Percentiles rank a stretch among this genome's conserved stretches.
phyloP scores from a whole-genome alignment of 2,113 vertebrate species.

The Pteropus alecto region DNA sequence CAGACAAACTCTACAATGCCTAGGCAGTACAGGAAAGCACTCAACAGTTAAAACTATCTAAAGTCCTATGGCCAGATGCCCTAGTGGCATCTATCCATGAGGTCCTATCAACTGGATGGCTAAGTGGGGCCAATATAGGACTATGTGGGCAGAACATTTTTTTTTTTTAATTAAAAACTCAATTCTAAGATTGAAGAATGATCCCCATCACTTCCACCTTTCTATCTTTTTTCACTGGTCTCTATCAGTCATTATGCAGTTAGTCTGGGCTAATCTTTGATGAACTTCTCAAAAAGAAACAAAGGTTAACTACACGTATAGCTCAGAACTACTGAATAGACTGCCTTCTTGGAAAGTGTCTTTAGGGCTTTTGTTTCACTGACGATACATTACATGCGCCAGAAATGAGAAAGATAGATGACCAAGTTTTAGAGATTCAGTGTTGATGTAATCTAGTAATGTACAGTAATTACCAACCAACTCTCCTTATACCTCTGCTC shows the following conservation, averaged over 20 bases:
- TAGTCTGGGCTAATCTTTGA: neutral
- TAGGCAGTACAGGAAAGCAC: neutral
- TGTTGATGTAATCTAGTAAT: neutral
- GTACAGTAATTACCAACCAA: neutral
- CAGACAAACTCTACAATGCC: neutral
- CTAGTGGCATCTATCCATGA: neutral
- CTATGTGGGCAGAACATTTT: neutral
- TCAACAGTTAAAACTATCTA: neutral
- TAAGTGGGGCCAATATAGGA: neutral
- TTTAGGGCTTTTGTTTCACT: neutral
- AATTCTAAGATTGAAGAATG: neutral
- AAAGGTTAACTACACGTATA: neutral
- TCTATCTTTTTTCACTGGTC: neutral
- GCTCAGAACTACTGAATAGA: neutral
- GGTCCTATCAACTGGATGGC: neutral
- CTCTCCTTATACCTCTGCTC: neutral
- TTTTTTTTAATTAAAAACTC: neutral
- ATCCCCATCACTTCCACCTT: neutral
- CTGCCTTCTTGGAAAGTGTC: neutral
- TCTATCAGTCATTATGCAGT: neutral
- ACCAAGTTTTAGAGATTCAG: neutral
- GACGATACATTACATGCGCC: neutral
- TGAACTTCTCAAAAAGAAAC: neutral
- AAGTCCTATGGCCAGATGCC: neutral
- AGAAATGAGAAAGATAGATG: neutral